phyloP scores from a whole-genome alignment of 2,113 vertebrate genomes.

The Lutjanus erythropterus region DNA sequence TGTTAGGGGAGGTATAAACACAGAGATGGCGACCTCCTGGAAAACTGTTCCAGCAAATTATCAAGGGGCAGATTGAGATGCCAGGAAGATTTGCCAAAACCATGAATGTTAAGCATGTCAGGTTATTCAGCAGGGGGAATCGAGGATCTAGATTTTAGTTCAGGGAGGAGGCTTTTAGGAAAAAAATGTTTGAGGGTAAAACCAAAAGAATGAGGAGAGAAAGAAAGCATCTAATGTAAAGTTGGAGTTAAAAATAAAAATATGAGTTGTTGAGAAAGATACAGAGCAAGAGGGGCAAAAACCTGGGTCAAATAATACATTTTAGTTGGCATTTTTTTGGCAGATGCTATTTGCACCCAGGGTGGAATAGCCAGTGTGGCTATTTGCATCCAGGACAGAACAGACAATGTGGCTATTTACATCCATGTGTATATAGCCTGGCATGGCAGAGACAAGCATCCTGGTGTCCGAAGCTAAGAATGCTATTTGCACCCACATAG shows the following conservation, averaged over 20 bases:
- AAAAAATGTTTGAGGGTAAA: constrained; percentile 11
- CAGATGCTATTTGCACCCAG: too few species aligned
- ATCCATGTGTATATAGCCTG: too few species aligned
- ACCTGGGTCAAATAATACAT: constrained; percentile 57
- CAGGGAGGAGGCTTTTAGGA: constrained; percentile 72
- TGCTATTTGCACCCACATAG: too few species aligned
- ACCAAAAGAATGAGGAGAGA: constrained; percentile 2
- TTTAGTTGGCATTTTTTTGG: neutral
- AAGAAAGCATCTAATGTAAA: neutral
- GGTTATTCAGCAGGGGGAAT: constrained; percentile 10
- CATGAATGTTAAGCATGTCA: constrained; percentile 36
- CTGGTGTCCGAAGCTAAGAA: too few species aligned
- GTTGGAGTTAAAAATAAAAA: constrained; percentile 10
- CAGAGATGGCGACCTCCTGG: constrained; percentile 15
- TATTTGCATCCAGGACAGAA: too few species aligned
- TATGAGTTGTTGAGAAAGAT: constrained; percentile 11
- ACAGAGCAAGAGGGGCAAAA: constrained; percentile 7
- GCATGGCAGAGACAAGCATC: too few species aligned
- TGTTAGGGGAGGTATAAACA: constrained; percentile 6
- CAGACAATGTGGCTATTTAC: too few species aligned
- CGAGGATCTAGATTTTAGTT: constrained; percentile 15
- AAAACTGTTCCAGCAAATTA: constrained; percentile 18
- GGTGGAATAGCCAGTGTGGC: too few species aligned
- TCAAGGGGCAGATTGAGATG: constrained; percentile 1
- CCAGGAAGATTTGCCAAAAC: constrained; percentile 22